Percentiles rank a stretch among this genome's conserved stretches.
Evolutionary conservation across 2,797 vertebrate genomes (phyloP).

Genomic region (Gymnodraco acuticeps): DNA sequence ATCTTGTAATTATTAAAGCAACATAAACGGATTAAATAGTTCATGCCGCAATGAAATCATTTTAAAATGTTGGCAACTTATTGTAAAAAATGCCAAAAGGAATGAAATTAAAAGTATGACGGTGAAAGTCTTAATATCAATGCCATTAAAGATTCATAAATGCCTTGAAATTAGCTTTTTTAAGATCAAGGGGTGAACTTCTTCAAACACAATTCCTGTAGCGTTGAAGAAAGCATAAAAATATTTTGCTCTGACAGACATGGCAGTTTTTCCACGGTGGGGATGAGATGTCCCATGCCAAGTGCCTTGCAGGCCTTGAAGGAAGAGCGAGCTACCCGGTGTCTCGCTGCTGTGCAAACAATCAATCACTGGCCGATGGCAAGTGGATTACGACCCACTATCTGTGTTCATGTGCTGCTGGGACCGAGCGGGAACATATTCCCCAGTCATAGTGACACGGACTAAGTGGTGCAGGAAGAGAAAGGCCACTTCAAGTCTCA

Average conservation of each 20-base stretch:
- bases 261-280: neutral
- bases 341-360: slow-evolving; percentile 72
- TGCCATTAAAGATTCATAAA: slow-evolving; percentile 29
- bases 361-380: slow-evolving; percentile 73
- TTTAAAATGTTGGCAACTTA: neutral
- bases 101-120: slow-evolving; percentile 14
- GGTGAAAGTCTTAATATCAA: slow-evolving; percentile 9
- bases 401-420: slow-evolving; percentile 69
- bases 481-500: slow-evolving; percentile 39
- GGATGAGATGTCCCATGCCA: slow-evolving; percentile 11
- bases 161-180: slow-evolving; percentile 47
- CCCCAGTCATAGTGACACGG: slow-evolving; percentile 48
- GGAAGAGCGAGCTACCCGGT: slow-evolving; percentile 27
- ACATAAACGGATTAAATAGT: slow-evolving; percentile 1
- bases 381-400: slow-evolving; percentile 76
- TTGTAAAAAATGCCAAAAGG: slow-evolving; percentile 9
- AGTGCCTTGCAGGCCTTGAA: slow-evolving; percentile 35
- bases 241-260: slow-evolving; percentile 15
- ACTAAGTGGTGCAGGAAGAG: slow-evolving; percentile 54
- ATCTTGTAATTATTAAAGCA: neutral
- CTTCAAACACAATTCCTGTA: slow-evolving; percentile 45
- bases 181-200: slow-evolving; percentile 58
- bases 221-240: neutral
- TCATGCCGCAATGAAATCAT: slow-evolving; percentile 1
- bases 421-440: slow-evolving; percentile 49